These are phyloP conservation scores for Cantharis nigra DNA, from an alignment of 2,888 invertebrate species.

Conservation along the genomic window DNA sequence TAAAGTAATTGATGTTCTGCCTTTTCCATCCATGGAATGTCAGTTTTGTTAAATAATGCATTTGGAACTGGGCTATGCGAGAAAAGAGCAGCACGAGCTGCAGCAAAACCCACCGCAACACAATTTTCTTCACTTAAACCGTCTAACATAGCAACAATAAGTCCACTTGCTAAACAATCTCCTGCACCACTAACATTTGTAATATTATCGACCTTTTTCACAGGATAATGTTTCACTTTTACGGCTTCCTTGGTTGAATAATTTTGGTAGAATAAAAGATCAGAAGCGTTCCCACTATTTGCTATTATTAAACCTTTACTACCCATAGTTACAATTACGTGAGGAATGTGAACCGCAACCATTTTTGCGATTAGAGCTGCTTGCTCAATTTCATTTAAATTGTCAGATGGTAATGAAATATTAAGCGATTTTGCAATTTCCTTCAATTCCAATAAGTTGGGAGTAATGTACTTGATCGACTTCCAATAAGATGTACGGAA, in stretches of 20 bases:
- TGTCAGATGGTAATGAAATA: constrained; percentile 37
- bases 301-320: constrained; percentile 63
- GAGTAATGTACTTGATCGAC: constrained; percentile 68
- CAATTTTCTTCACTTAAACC: constrained; percentile 63
- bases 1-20: constrained; percentile 9
- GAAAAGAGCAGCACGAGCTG: constrained; percentile 65
- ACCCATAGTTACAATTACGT: constrained; percentile 68
- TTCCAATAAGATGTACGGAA: constrained; percentile 60
- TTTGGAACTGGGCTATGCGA: constrained; percentile 65
- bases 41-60: constrained; percentile 28
- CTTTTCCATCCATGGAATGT: constrained; percentile 5
- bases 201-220: constrained; percentile 54
- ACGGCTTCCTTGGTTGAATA: constrained; percentile 7
- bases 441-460: constrained; percentile 78
- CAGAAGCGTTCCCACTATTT: constrained; percentile 44
- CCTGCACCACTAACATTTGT: constrained; percentile 84
- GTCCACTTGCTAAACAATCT: constrained; percentile 75
- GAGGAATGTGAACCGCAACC: constrained; percentile 60
- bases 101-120: constrained; percentile 64
- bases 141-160: constrained; percentile 66
- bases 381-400: constrained; percentile 46
- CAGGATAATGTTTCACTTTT: constrained; percentile 55
- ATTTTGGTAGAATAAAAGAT: constrained; percentile 38
- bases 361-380: constrained; percentile 43
- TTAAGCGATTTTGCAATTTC: constrained; percentile 65